Evolutionary conservation across 2,113 vertebrate species (phyloP), one percentile per base, ranked within the genome.

Genomic region (Halcyon senegalensis): DNA sequence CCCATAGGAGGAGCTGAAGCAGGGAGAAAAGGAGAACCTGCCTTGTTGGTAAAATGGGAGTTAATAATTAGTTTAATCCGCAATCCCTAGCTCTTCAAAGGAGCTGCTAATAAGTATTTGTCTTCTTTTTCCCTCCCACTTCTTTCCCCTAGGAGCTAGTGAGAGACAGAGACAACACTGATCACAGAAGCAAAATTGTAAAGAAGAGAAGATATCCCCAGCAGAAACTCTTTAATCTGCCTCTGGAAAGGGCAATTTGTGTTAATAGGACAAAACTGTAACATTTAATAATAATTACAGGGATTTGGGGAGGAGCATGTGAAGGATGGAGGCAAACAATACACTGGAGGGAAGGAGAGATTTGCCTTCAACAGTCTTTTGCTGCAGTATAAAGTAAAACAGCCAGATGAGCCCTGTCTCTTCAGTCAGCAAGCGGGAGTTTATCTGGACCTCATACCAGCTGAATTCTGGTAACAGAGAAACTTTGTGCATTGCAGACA

Each of bases 221-320:
- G 94, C 84, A 96, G 69, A 82, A 96, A 84, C 75, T 59, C 94
- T 96, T 96, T 97, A 97, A 96, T 97, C 89, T 95, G 93, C 76
- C 90, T 96, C 92, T 94, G 77, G 92, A 97, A 95, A 96, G 97
- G 90, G 90, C 84, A 97, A 94, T 96, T 91, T 96, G 87, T 96
- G 94, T 97, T 96, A 97, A 97, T 93, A 80, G 92, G 79, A 96
- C 93, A 97, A 95, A 97, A 97, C 90, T 89, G 89, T 82, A 91
- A 90, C n/a, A 0, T 95, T 97, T 96, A 96, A 91, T 96, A 94
- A 94, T 96, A 97, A 97, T 97, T 97, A 95, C 43, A 94, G 39
- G 43, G 69, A 72, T 37, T 84, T 68, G 33, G 75, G 95, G 94
- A 94, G 95, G 94, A 90, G 90, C 69, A 39, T 28, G 24, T 67